Percentiles rank a stretch among this genome's conserved stretches.
Conservation (phyloP, 1,140 invertebrate species). For the Zaprionus lachaisei region DNA sequence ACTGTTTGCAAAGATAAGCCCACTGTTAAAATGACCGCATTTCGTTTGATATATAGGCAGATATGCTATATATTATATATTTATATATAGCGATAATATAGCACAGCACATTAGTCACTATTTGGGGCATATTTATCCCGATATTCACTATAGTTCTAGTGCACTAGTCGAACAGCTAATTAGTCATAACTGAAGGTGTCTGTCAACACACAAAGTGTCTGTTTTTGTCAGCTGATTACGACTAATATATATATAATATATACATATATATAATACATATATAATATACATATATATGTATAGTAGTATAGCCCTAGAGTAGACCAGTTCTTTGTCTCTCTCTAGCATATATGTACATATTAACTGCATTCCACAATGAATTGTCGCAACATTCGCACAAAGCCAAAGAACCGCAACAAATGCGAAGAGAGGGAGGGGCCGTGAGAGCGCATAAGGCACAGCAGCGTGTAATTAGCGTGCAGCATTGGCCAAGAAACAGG, state of each 20-base stretch:
- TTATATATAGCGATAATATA: constrained; percentile 18
- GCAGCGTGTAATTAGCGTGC: constrained; percentile 81
- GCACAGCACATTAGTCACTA: constrained; percentile 28
- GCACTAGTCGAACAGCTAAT: constrained; percentile 16
- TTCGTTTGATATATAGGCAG: background rate
- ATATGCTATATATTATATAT: background rate
- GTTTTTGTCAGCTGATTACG: background rate
- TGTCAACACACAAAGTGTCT: constrained; percentile 1
- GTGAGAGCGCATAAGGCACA: constrained; percentile 72
- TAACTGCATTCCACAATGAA: constrained; percentile 75
- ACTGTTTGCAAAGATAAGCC: background rate
- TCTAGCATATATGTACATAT: constrained; percentile 57
- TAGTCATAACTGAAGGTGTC: constrained; percentile 28
- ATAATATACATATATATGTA: background rate
- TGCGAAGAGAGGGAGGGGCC: background rate
- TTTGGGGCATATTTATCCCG: background rate
- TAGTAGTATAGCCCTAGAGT: background rate
- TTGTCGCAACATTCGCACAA: constrained; percentile 24
- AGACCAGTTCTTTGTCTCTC: background rate
- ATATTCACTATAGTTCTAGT: background rate
- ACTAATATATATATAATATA: background rate
- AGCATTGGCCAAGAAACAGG: constrained; percentile 44
- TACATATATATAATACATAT: background rate
- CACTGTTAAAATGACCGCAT: constrained; percentile 4
- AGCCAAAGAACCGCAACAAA: constrained; percentile 64